Conservation (phyloP, 2,888 invertebrate genomes). For the Nemoura dubitans region DNA sequence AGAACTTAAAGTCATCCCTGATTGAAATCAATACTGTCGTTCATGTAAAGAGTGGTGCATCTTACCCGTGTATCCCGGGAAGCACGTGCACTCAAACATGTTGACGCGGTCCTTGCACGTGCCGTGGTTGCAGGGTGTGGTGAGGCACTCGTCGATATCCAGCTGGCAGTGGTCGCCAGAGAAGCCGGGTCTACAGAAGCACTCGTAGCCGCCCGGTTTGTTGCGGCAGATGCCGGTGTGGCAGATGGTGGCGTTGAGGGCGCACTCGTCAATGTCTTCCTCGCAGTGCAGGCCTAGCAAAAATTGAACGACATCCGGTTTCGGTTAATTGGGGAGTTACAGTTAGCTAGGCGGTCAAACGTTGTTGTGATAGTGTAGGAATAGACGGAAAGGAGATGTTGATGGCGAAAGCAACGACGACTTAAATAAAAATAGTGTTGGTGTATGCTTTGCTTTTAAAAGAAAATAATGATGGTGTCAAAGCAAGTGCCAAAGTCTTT, state of each 20-base stretch:
- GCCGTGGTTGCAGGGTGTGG: conserved; percentile 85
- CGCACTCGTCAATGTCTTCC: conserved; percentile 80
- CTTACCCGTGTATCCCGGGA: conserved; percentile 78
- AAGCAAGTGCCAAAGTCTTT: no score
- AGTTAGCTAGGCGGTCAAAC: no score
- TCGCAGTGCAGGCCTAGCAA: conserved; percentile 63
- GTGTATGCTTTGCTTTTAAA: no score
- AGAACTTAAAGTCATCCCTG: no score
- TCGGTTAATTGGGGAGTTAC: neutral
- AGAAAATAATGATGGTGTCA: no score
- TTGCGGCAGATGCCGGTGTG: conserved; percentile 86
- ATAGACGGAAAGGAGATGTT: no score
- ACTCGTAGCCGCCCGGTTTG: conserved; percentile 76
- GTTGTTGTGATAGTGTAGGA: no score
- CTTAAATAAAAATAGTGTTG: no score
- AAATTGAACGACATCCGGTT: no score
- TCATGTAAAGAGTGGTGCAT: no score
- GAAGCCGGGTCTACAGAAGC: conserved; percentile 88
- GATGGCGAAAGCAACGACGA: no score
- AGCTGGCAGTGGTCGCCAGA: conserved; percentile 85
- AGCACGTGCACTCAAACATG: conserved; percentile 84
- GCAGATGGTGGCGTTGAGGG: conserved; percentile 63
- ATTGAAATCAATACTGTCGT: no score
- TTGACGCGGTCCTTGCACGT: conserved; percentile 85
- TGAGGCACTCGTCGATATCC: conserved; percentile 88